Evolutionary conservation across 2,113 vertebrate species (phyloP), one percentile per base, ranked within the genome.

Genomic region (Campylomormyrus tamandua): DNA sequence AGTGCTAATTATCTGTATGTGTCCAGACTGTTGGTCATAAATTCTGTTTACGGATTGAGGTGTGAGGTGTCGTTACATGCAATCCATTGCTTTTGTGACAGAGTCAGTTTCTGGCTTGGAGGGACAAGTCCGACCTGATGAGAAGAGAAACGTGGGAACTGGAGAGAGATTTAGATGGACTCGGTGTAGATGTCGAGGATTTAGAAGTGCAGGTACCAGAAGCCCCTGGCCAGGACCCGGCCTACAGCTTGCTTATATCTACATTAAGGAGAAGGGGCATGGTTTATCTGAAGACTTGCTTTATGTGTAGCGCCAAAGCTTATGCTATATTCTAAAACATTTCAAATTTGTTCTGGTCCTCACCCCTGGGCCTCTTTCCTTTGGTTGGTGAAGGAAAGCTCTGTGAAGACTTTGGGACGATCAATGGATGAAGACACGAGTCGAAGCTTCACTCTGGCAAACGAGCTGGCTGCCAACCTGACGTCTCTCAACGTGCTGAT

Each of bases 61-160:
- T 48, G 21, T 11, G 19, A 84, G 45, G 45, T 84, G 83, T 24
- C 3, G 1, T 84, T 84, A 84, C 17, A 27, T 13, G 27, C 8
- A 35, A 50, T 24, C 46, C 2, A 3, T 87, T 50, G 48, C 24
- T 52, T 48, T 87, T 88, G 87, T 88, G 84, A 42, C 92, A 99
- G 98, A 93, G 56, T 17, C 96, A 95, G 91, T 95, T 97, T 92
- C 92, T 95, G 10, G 93, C 95, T 88, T 98, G 98, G 96, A 96
- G 94, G 92, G 96, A 97, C 89, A 95, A 96, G 52, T 96, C 96
- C 2, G 49, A 90, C 6, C 90, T 94, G 83, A 95, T 96, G 94
- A 96, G 93, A 91, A 92, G 89, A 10, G 95, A 97, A 90, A 94
- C 96, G 2, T 95, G 90, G 49, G 94, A 94, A 74, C 92, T 97